Evolutionary conservation across 2,888 invertebrate genomes (phyloP), one percentile per base, ranked within the genome.

Genomic region (Erannis defoliaria): DNA sequence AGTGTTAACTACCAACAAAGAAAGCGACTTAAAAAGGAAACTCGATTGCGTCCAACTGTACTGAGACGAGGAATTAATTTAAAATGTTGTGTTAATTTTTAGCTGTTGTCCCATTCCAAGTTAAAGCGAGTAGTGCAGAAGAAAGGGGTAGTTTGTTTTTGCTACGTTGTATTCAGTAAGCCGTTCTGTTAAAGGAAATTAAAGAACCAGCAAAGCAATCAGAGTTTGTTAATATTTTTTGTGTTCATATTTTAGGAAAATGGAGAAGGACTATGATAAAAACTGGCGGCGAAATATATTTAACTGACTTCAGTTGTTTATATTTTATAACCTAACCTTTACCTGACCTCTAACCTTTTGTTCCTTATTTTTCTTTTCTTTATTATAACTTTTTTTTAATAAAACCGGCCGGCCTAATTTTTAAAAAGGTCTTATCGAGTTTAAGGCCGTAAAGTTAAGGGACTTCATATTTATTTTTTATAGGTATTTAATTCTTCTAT

Each of bases 1-100:
- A 84, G 82, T 79, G 82, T 73, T 82, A 84, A 85, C 83, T 81
- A 76, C 76, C 69, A 68, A 73, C 75, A 72, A 73, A 78, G 73
- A 78, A 58, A 49, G 33, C 35, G 78, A 76, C 48, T 53, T 45
- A 75, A 75, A 73, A 78, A 68, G 64, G 64, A 40, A 76, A 72
- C 70, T 65, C 77, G 66, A 81, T 80, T 81, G 82, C 71, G 69
- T 73, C 66, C 76, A 77, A 75, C 77, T 76, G 77, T 82, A 81
- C 77, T 63, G 66, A 71, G 72, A 63, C 68, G 49, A 59, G 62
- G 73, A 76, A 81, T 78, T 80, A 73, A 78, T 81, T 80, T 77
- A 73, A 76, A 78, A 76, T 65, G 74, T 72, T 74, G 69, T 73
- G 77, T 76, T 80, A 76, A 77, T 78, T 81, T 75, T 78, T 71